These are phyloP conservation scores for Metridium senile DNA, from an alignment of 92 coral and sea anemone genomes.

Conservation along the genomic window DNA sequence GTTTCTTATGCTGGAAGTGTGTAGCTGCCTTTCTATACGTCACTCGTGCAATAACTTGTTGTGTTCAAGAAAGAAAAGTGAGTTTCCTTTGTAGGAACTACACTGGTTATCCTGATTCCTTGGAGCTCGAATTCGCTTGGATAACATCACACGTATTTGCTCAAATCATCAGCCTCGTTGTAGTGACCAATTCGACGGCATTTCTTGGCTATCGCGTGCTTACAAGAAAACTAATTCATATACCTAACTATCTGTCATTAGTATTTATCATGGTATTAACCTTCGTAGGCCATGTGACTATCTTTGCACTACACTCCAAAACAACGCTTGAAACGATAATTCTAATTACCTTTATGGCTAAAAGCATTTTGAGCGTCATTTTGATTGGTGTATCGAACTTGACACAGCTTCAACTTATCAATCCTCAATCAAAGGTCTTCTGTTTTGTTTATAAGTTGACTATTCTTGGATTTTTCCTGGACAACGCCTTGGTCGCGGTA, in stretches of 20 bases:
- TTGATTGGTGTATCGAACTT: constrained; percentile 40
- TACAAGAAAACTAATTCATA: constrained; percentile 29
- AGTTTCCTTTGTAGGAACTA: constrained; percentile 37
- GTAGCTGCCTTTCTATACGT: constrained; percentile 42
- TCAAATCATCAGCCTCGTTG: constrained; percentile 6
- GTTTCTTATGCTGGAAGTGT: constrained; percentile 42
- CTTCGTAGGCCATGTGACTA: constrained; percentile 21
- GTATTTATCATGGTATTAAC: constrained; percentile 13
- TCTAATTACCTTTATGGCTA: constrained; percentile 14
- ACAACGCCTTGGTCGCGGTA: constrained; percentile 18
- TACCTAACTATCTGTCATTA: constrained; percentile 38
- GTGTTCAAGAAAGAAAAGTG: constrained; percentile 25
- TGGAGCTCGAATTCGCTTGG: constrained; percentile 42
- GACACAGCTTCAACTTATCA: constrained; percentile 30
- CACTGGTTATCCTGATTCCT: constrained; percentile 24
- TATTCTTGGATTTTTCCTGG: constrained; percentile 16
- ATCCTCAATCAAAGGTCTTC: constrained; percentile 8
- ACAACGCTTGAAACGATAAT: neutral
- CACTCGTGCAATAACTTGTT: constrained; percentile 33
- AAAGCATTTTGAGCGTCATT: constrained; percentile 2
- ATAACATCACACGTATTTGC: constrained; percentile 21
- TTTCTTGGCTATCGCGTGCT: constrained; percentile 39
- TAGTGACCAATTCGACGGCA: constrained; percentile 25
- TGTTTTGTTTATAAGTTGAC: constrained; percentile 30
- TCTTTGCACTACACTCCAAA: constrained; percentile 5